These are phyloP conservation scores for Caenorhabditis imperialis DNA, from an alignment of 2,888 invertebrate species.

Conservation along the genomic window DNA sequence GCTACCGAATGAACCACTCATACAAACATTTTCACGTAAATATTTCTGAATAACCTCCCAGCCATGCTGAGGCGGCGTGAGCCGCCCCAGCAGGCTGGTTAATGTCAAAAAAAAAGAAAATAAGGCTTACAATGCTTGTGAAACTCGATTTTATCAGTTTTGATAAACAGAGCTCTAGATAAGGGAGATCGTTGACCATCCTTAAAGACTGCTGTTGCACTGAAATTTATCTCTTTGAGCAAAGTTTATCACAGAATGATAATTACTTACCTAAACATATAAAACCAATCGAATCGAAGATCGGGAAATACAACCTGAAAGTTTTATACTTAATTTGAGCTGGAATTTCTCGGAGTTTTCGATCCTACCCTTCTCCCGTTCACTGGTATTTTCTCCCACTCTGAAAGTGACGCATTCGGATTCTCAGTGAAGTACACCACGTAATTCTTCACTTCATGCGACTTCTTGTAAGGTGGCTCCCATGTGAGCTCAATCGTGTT, in stretches of 20 bases:
- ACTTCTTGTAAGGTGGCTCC: constrained; percentile 77
- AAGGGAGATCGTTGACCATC: constrained; percentile 75
- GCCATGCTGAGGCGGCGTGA: too few species aligned
- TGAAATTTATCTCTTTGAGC: constrained; percentile 21
- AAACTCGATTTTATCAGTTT: constrained; percentile 77
- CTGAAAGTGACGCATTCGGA: constrained; percentile 70
- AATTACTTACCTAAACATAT: constrained; percentile 61
- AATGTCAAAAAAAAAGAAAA: constrained; percentile 1
- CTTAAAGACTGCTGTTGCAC: constrained; percentile 74
- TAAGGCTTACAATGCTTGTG: constrained; percentile 68
- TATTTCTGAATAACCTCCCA: too few species aligned
- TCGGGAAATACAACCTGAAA: constrained; percentile 75
- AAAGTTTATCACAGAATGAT: constrained; percentile 5
- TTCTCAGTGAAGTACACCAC: constrained; percentile 77
- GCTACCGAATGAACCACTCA: too few species aligned
- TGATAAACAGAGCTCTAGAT: constrained; percentile 74
- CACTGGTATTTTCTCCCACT: constrained; percentile 76
- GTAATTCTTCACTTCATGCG: constrained; percentile 76
- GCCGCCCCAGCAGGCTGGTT: too few species aligned
- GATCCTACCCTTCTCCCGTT: constrained; percentile 66
- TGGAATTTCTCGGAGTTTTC: too few species aligned
- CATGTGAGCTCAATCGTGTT: constrained; percentile 76
- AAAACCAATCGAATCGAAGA: constrained; percentile 77
- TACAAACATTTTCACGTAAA: too few species aligned
- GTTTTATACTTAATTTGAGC: background rate